Base-by-base conservation (phyloP, 2,113 vertebrate species). In the Ochotona curzoniae region DNA sequence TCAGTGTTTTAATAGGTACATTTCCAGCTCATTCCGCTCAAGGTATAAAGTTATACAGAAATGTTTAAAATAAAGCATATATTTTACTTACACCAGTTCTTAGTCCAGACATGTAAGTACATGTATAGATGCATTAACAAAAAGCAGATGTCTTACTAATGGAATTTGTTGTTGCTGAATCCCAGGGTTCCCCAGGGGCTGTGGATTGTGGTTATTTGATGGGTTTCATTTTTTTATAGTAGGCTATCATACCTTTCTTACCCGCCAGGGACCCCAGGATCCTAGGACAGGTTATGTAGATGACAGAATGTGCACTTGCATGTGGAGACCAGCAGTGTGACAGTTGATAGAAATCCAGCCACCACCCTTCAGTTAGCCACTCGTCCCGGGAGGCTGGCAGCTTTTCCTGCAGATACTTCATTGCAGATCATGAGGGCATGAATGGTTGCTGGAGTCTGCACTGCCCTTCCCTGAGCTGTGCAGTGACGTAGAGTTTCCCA, bases 391-490 rank as follows among this genome's bases (percentile, higher is more conserved):
- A 28, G 74, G 44, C 7, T 15, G 2, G 5, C 14, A 35, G 20
- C 4, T 1, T 38, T 35, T 49, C 18, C 38, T 44, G 38, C 38
- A 44, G 6, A 44, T 44, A 44, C 38, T 44, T 44, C 38, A 44
- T 44, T 44, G 38, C 4, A 6, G 13, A 25, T 18, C 1, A 1
- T 8, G 66, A 6, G 13, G 25, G 18, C 2, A 1, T 8, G 66
- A 35, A 30, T 25, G 18, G 32, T 35, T 26, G 4, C 35, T 54
- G 25, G 13, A 14, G 1, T 30, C n/a, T 14, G 44, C 35, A 0
- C 54, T 20, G 13, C 73, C 1, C 0, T 0, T 2, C 60, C 17
- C n/a, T 2, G n/a, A 7, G n/a, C 8, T 1, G 25, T 30, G 5
- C 6, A 0, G 5, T 44, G 38, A 44, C 38, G 38, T 44, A 44